These are phyloP conservation scores for Pedicia rivosa DNA, from an alignment of 2,888 invertebrate species.

Conservation along the genomic window DNA sequence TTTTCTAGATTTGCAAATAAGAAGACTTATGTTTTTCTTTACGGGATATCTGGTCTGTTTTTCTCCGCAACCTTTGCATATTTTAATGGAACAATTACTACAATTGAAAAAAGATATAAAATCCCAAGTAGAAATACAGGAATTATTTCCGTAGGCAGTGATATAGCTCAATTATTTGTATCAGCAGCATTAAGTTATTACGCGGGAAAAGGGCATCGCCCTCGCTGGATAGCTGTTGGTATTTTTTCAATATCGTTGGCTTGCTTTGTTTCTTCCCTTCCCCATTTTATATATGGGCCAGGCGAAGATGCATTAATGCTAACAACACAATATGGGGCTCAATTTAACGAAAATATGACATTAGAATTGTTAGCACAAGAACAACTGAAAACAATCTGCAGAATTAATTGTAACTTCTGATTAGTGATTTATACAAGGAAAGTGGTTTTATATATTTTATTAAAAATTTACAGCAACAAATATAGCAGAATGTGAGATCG, in stretches of 20 bases:
- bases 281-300: slow-evolving; percentile 51
- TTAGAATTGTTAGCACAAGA: slow-evolving; percentile 32
- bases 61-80: slow-evolving; percentile 40
- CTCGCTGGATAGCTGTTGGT: slow-evolving; percentile 35
- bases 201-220: slow-evolving; percentile 36
- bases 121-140: slow-evolving; percentile 37
- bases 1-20: slow-evolving; percentile 35
- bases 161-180: slow-evolving; percentile 36
- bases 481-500: slow-evolving; percentile 31
- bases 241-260: slow-evolving; percentile 35
- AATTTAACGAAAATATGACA: slow-evolving; percentile 29
- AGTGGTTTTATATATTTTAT: too few species aligned
- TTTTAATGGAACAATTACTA: slow-evolving; percentile 36
- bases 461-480: slow-evolving; percentile 4
- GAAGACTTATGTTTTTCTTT: slow-evolving; percentile 38
- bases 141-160: slow-evolving; percentile 38
- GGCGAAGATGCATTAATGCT: slow-evolving; percentile 46
- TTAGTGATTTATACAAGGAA: slow-evolving; percentile 36
- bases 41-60: slow-evolving; percentile 41
- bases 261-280: slow-evolving; percentile 47
- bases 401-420: slow-evolving; percentile 28
- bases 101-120: slow-evolving; percentile 37
- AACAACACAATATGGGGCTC: slow-evolving; percentile 40
- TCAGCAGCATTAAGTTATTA: slow-evolving; percentile 35
- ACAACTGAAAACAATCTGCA: slow-evolving; percentile 31